Conservation (phyloP, 2,797 vertebrate genomes). For the Echiichthys vipera region DNA sequence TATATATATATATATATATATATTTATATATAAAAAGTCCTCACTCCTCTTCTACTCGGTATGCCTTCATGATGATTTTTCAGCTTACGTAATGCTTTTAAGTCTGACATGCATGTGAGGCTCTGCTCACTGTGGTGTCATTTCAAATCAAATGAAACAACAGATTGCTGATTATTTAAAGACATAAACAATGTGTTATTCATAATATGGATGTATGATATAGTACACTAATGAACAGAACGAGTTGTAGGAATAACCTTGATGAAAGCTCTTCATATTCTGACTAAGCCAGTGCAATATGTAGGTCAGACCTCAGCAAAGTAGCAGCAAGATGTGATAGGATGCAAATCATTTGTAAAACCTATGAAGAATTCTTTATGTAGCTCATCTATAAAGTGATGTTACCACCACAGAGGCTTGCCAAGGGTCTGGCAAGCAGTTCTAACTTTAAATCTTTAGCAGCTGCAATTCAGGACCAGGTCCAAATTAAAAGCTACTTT, state of each 20-base stretch:
- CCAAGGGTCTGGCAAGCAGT: constrained; percentile 33
- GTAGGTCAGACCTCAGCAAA: constrained; percentile 67
- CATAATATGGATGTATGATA: constrained; percentile 38
- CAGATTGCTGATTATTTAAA: constrained; percentile 61
- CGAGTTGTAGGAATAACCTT: constrained; percentile 51
- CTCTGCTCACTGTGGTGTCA: constrained; percentile 39
- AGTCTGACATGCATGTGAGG: constrained; percentile 30
- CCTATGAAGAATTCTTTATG: constrained; percentile 47
- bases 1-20: too few relatives aligned
- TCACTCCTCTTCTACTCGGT: constrained; percentile 18
- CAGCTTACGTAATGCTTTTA: constrained; percentile 68
- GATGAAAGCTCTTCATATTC: constrained; percentile 62
- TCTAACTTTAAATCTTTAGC: constrained; percentile 39
- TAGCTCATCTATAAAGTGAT: constrained; percentile 53
- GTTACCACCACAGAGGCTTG: constrained; percentile 42
- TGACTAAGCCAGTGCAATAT: constrained; percentile 49
- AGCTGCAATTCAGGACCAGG: constrained; percentile 39
- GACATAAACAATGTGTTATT: constrained; percentile 40
- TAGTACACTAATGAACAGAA: constrained; percentile 55
- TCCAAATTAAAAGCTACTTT: constrained; percentile 49
- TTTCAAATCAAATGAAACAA: constrained; percentile 49
- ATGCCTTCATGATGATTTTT: constrained; percentile 49
- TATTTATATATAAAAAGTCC: too few relatives aligned
- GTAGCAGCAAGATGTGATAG: constrained; percentile 54
- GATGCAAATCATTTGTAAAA: constrained; percentile 61